Percentiles rank a stretch among this genome's conserved stretches.
These are phyloP conservation scores for Platysteira castanea DNA, from an alignment of 2,113 vertebrate genomes.

Conservation along the genomic window DNA sequence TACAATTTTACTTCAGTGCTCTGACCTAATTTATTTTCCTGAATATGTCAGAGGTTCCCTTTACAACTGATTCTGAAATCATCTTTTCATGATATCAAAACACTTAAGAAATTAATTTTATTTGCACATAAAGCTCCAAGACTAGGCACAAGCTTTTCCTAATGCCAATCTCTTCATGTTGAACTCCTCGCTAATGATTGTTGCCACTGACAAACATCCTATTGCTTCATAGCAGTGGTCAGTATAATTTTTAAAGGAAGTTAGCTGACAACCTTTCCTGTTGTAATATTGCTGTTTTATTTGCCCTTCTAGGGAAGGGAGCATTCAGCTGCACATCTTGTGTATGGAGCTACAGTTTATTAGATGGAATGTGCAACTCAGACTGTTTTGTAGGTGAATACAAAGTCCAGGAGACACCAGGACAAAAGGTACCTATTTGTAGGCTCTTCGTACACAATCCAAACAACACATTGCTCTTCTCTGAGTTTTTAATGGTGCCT, in stretches of 20 bases:
- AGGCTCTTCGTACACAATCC: not conserved
- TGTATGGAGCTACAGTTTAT: conserved; percentile 76
- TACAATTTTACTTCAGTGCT: not conserved
- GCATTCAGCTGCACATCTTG: conserved; percentile 77
- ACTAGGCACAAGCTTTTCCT: not conserved
- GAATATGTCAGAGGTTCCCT: not conserved
- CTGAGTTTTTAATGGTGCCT: not conserved
- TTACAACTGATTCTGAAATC: not conserved
- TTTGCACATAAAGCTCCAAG: not conserved
- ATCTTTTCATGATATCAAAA: not conserved
- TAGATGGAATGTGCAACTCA: conserved; percentile 71
- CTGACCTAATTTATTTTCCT: not conserved
- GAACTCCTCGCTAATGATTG: not conserved
- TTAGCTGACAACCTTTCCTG: not conserved
- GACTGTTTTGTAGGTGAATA: conserved; percentile 81
- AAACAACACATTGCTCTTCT: not conserved
- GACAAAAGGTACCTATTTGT: not conserved
- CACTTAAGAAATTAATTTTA: not conserved
- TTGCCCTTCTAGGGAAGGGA: conserved; percentile 65
- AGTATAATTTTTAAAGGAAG: not conserved
- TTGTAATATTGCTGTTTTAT: not conserved
- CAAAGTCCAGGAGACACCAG: conserved; percentile 69
- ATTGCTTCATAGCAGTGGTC: not conserved
- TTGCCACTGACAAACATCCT: not conserved
- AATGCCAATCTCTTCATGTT: not conserved